Evolutionary conservation across 2,113 vertebrate genomes (phyloP), one percentile per base, ranked within the genome.

Genomic region (Cichladusa arquata): DNA sequence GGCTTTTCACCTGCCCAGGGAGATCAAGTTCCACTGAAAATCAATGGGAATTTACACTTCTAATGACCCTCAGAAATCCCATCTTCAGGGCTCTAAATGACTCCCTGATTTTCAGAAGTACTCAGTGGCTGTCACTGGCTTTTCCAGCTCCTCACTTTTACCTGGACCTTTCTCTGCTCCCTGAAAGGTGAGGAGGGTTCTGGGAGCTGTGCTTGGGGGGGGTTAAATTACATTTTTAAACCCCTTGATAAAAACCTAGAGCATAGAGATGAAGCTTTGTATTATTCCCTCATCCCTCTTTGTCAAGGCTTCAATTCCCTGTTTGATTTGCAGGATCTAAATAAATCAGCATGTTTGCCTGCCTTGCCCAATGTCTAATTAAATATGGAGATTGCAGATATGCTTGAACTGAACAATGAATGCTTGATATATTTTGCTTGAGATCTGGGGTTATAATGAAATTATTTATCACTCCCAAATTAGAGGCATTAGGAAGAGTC

Each of bases 241-340:
- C 9, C 1, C 1, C 19, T 67, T 64, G n/a, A 18, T 44, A 33
- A 19, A 36, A 72, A 14, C 25, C 5, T 7, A 0, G 9, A 29
- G 20, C 0, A 0, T 1, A 11, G 44, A 60, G n/a, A 25, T 24
- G 48, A 36, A 60, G 31, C 34, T 33, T 31, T 45, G 18, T 8
- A 0, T 40, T 76, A 11, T 36, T 53, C 40, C 36, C 67, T 12
- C n/a, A 26, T 25, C 38, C 15, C 12, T 81, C 40, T 45, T 12
- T 53, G 64, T 74, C 17, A 40, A n/a, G 25, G 54, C 34, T 40
- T 82, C 29, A 14, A 3, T 34, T 72, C 26, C 38, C n/a, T 47
- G 1, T 23, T 74, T 58, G 45, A 47, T 65, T 65, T 88, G 5
- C 19, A 47, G 54, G 24, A 62, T 44, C 50, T 69, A 50, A 84